Conservation (phyloP, 2,888 invertebrate genomes). For the Drosophila subsilvestris region DNA sequence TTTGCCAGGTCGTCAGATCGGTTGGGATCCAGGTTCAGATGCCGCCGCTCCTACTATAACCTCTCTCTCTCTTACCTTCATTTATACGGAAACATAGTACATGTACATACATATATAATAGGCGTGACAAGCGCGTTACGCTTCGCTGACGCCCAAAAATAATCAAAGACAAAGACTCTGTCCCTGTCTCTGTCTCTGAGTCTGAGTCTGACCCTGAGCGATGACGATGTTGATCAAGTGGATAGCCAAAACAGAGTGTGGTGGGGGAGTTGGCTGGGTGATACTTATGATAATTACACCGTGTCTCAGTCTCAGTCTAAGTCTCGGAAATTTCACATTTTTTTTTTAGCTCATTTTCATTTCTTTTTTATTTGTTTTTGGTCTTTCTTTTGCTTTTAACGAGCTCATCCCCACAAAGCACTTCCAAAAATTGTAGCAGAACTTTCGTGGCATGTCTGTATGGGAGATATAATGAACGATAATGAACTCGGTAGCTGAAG, state of each 20-base stretch:
- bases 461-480: constrained; percentile 68
- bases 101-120: constrained; percentile 70
- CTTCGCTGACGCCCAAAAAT: constrained; percentile 76
- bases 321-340: constrained; percentile 42
- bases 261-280: constrained; percentile 30
- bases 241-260: constrained; percentile 52
- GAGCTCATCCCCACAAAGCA: constrained; percentile 45
- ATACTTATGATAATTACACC: constrained; percentile 69
- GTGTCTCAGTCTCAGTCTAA: constrained; percentile 42
- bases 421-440: constrained; percentile 60
- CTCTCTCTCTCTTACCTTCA: constrained; percentile 31
- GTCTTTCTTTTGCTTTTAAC: constrained; percentile 55
- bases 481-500: constrained; percentile 48
- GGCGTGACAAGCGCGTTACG: constrained; percentile 80
- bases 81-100: constrained; percentile 20
- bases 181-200: constrained; percentile 2
- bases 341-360: constrained; percentile 19
- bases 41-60: constrained; percentile 58
- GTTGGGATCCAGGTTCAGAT: constrained; percentile 67
- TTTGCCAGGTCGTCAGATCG: constrained; percentile 64
- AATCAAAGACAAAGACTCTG: constrained; percentile 76
- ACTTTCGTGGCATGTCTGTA: constrained; percentile 49
- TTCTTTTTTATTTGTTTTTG: constrained; percentile 22
- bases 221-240: constrained; percentile 56
- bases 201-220: constrained; percentile 36